phyloP scores from a whole-genome alignment of 2,888 invertebrate genomes.

The Podabrus alpinus region DNA sequence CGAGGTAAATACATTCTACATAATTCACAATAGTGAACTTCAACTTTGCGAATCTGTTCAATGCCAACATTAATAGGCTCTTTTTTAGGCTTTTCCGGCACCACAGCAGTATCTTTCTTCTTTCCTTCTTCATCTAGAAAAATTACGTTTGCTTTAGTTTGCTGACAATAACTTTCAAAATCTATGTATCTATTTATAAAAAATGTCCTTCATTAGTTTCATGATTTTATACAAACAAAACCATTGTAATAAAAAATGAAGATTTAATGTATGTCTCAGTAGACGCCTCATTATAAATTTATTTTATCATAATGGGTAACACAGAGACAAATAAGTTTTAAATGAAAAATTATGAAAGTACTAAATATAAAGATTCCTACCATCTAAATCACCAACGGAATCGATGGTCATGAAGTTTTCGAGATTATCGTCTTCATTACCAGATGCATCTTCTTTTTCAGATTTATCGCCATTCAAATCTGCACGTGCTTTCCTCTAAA shows the following conservation, averaged over 20 bases:
- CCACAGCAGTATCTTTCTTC: conserved; percentile 43
- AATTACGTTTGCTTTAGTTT: not conserved
- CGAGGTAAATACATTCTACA: conserved; percentile 77
- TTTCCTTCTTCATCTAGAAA: conserved; percentile 25
- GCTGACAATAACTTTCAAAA: not conserved
- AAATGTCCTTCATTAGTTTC: not conserved
- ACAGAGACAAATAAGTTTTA: conserved; percentile 33
- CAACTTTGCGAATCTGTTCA: conserved; percentile 77
- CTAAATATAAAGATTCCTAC: conserved; percentile 54
- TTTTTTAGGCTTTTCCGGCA: conserved; percentile 52
- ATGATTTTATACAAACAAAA: not conserved
- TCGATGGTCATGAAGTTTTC: conserved; percentile 89
- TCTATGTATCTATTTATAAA: not conserved
- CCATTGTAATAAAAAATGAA: conserved; percentile 12
- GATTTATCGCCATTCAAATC: conserved; percentile 49
- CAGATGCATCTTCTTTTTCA: conserved; percentile 61
- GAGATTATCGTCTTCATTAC: conserved; percentile 71
- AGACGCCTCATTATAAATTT: conserved; percentile 33
- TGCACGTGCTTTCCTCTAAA: conserved; percentile 62
- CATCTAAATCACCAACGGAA: conserved; percentile 84
- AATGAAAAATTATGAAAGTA: not conserved
- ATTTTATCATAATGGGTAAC: conserved; percentile 35
- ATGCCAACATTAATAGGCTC: conserved; percentile 75
- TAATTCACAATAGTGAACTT: conserved; percentile 79
- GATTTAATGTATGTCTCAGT: conserved; percentile 36